phyloP scores from a whole-genome alignment of 2,888 invertebrate species.

The Acronicta psi region DNA sequence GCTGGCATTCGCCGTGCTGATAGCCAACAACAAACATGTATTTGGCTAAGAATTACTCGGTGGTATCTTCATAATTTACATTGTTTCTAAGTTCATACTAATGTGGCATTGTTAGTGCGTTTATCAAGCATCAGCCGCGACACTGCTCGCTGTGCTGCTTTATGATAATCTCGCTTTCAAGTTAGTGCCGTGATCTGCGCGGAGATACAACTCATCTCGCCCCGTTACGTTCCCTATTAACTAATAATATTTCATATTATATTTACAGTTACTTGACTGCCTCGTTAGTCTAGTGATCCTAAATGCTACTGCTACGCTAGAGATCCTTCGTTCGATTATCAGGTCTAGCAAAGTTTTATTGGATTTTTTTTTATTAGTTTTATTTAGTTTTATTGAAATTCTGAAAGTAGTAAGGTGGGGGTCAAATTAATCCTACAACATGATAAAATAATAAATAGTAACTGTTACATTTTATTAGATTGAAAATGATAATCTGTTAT shows the following conservation, averaged over 20 bases:
- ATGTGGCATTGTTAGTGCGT: constrained; percentile 59
- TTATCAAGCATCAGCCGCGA: constrained; percentile 57
- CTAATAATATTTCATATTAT: constrained; percentile 52
- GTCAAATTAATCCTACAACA: no score
- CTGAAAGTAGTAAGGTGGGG: no score
- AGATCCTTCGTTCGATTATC: no score
- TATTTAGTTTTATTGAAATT: no score
- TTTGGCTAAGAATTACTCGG: constrained; percentile 44
- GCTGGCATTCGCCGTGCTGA: constrained; percentile 31
- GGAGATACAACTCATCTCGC: constrained; percentile 63
- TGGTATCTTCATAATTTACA: constrained; percentile 57
- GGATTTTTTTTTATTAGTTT: no score
- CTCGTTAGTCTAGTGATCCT: no score
- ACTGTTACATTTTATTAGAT: not conserved
- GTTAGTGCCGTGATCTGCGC: constrained; percentile 55
- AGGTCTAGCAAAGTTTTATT: no score
- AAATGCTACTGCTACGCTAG: no score
- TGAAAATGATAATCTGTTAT: not conserved
- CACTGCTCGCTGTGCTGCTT: constrained; percentile 54
- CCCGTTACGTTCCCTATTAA: constrained; percentile 59
- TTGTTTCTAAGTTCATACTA: constrained; percentile 59
- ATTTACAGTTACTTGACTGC: constrained; percentile 23
- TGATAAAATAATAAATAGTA: not conserved
- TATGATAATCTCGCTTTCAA: constrained; percentile 64
- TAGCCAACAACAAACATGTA: constrained; percentile 31